Evolutionary conservation across 2,888 invertebrate genomes (phyloP), one percentile per base, ranked within the genome.

Genomic region (Ariolimax columbianus): DNA sequence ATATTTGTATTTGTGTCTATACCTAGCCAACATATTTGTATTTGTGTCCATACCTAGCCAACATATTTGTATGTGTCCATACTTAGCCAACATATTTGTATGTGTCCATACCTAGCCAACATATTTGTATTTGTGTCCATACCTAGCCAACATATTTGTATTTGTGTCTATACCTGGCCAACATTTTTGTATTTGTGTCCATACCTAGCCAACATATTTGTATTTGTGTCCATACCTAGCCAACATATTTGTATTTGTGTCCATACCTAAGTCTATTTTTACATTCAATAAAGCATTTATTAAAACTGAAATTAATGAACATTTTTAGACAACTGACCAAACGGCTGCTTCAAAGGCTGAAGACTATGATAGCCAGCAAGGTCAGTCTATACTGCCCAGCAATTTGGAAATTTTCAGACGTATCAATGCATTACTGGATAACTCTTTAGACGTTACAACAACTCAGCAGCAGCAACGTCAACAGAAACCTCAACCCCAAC

Each of bases 371-470:
- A 87, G 78, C 70, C 86, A 70, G 81, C 85, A 78, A 73, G 86
- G 59, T 26, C 75, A 86, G 11, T 86, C 85, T 47, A 72, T 87
- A 43, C 79, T 84, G n/a, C 81, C 86, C 23, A 89, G 86, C 79
- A 93, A 92, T 83, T 83, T 91, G 79, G 94, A 94, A 80, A 91
- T 94, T 66, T 92, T 93, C 86, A 92, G 93, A 83, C 90, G 92
- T 43, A 93, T 94, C 84, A 94, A 94, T 90, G 93, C 94, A 68
- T 91, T 94, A 88, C 90, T 94, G 78, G 94, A 94, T 87, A 94
- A 94, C 89, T 91, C 93, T 1, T 88, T 94, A 30, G 94, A 94
- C 83, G 87, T 94, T 40, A 89, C 83, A 55, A 40, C 83, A 70
- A 30, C 55, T 43, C 79, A 70, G 38, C 79, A 78, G 47, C 63